These are phyloP conservation scores for Coluber constrictor DNA, from an alignment of 2,797 vertebrate genomes.

Conservation along the genomic window DNA sequence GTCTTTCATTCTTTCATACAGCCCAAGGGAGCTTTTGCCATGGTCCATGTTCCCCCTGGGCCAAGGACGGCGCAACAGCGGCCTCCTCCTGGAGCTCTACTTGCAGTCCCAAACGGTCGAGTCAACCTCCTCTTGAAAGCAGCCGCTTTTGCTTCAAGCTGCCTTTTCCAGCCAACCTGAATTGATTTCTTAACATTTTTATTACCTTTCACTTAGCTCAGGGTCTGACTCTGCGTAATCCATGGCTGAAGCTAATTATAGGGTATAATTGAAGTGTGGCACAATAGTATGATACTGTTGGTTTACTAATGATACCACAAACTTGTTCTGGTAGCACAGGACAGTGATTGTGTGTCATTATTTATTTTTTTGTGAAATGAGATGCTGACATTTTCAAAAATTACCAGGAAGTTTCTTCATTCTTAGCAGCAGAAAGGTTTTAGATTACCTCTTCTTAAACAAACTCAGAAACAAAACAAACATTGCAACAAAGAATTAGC, in stretches of 20 bases:
- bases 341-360: slow-evolving; percentile 98
- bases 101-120: not conserved
- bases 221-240: slow-evolving; percentile 87
- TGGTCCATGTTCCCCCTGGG: not conserved
- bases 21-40: not conserved
- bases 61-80: not conserved
- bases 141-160: slow-evolving; percentile 53
- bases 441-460: slow-evolving; percentile 69
- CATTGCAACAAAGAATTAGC: slow-evolving; percentile 7
- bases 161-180: slow-evolving; percentile 74
- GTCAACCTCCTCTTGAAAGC: not conserved
- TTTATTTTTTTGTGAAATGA: slow-evolving; percentile 99
- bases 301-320: slow-evolving; percentile 89
- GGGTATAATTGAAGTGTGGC: slow-evolving; percentile 98
- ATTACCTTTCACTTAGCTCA: slow-evolving; percentile 82
- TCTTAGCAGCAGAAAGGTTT: slow-evolving; percentile 82
- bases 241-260: slow-evolving; percentile 98
- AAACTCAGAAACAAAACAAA: slow-evolving; percentile 60
- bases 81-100: not conserved
- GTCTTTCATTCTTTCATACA: not conserved
- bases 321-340: slow-evolving; percentile 88
- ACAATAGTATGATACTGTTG: slow-evolving; percentile 79
- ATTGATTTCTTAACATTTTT: slow-evolving; percentile 80
- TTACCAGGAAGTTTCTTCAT: slow-evolving; percentile 93
- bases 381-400: slow-evolving; percentile 97